phyloP scores from a whole-genome alignment of 2,113 vertebrate genomes.

The Ceyx margarethae region DNA sequence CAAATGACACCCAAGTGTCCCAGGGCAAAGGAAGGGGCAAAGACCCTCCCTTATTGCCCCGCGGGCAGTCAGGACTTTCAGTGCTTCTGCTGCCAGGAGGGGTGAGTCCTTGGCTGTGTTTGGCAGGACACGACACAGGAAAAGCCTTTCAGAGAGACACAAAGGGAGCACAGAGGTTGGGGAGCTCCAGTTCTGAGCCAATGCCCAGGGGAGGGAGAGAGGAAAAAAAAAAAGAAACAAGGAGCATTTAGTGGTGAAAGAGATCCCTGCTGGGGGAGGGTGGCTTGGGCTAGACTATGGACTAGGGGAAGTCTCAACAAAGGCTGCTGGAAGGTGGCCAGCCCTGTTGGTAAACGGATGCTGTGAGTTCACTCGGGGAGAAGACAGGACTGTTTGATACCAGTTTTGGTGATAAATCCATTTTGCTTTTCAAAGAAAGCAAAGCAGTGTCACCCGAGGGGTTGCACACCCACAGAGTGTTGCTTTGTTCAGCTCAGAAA shows the following conservation, averaged over 20 bases:
- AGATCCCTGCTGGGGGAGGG: constrained; percentile 4
- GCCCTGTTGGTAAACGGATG: background rate
- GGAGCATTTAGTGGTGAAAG: constrained; percentile 16
- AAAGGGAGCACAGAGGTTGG: constrained; percentile 36
- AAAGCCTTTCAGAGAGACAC: constrained; percentile 24
- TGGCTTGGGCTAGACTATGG: background rate
- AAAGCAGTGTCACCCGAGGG: background rate
- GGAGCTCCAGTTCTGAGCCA: constrained; percentile 7
- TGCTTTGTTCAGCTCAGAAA: background rate
- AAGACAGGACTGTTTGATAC: background rate
- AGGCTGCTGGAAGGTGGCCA: constrained; percentile 4
- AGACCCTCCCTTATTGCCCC: background rate
- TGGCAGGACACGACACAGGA: constrained; percentile 10
- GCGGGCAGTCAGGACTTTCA: background rate
- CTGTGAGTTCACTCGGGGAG: background rate
- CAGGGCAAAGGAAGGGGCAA: background rate
- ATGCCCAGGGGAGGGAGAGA: background rate
- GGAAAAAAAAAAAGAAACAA: background rate
- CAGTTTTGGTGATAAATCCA: background rate
- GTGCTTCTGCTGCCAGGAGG: background rate
- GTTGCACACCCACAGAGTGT: background rate
- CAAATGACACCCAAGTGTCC: background rate
- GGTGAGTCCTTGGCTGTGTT: background rate
- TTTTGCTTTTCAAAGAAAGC: background rate
- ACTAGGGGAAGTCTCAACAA: constrained; percentile 8